Conservation (phyloP, 2,888 invertebrate species). For the Celastrina argiolus region DNA sequence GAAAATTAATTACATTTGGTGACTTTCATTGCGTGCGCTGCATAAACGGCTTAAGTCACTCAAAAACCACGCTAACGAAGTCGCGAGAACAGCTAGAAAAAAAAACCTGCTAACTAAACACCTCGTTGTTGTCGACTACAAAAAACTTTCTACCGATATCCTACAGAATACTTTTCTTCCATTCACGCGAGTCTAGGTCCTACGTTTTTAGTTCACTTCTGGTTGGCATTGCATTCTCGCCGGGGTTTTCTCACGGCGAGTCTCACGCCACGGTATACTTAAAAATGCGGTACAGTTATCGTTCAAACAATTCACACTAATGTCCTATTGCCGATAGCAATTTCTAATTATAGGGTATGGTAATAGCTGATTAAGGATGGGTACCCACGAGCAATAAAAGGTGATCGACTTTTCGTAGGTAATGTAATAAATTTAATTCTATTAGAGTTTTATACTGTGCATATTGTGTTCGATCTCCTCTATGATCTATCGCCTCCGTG, state of each 20-base stretch:
- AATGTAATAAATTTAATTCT: too few species aligned
- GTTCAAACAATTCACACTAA: constrained; percentile 27
- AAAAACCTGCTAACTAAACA: background rate
- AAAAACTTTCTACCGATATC: constrained; percentile 4
- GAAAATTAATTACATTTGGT: too few species aligned
- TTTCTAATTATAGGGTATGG: constrained; percentile 6
- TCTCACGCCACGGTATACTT: constrained; percentile 34
- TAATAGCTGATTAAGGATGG: background rate
- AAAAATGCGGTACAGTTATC: constrained; percentile 31
- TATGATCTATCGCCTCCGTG: too few species aligned
- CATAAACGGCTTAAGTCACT: too few species aligned
- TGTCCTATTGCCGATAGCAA: constrained; percentile 23
- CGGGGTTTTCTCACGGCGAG: constrained; percentile 46
- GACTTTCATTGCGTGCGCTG: too few species aligned
- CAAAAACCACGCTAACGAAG: too few species aligned
- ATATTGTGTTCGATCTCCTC: too few species aligned
- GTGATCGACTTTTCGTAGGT: too few species aligned
- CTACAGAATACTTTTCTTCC: background rate
- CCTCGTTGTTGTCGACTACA: background rate
- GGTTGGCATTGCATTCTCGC: constrained; percentile 43
- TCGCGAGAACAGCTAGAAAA: too few species aligned
- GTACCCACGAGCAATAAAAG: too few species aligned
- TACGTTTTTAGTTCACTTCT: constrained; percentile 50
- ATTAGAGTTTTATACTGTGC: too few species aligned
- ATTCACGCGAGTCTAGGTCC: constrained; percentile 51